These are phyloP conservation scores for Anabacerthia variegaticeps DNA, from an alignment of 2,797 vertebrate genomes.

Conservation along the genomic window DNA sequence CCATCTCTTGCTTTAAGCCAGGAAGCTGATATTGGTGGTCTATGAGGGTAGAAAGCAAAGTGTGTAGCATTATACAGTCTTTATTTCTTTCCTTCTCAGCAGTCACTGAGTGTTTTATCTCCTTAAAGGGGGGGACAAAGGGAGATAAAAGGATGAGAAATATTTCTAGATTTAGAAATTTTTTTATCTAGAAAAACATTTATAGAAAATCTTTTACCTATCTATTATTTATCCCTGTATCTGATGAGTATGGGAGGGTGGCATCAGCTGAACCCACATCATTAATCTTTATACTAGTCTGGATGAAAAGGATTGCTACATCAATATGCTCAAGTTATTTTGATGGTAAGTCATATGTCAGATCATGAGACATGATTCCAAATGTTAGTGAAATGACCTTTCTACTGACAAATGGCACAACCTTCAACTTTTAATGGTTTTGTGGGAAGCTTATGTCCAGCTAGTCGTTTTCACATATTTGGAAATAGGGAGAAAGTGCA, in stretches of 20 bases:
- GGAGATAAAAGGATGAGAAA: background rate
- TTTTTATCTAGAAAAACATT: background rate
- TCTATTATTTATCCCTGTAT: background rate
- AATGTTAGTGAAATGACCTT: conserved; percentile 49
- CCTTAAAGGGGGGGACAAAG: background rate
- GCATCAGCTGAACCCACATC: background rate
- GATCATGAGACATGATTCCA: background rate
- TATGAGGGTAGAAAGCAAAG: background rate
- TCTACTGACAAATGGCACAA: conserved; percentile 28
- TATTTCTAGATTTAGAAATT: background rate
- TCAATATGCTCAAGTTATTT: conserved; percentile 1
- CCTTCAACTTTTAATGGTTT: background rate
- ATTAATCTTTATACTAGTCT: background rate
- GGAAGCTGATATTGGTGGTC: background rate
- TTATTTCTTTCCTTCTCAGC: background rate
- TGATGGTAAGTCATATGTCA: conserved; percentile 18
- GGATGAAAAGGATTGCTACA: background rate
- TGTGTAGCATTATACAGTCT: background rate
- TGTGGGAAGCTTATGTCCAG: background rate
- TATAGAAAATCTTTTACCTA: background rate
- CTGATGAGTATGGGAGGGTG: background rate
- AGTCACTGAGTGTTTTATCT: background rate
- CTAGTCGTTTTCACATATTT: background rate
- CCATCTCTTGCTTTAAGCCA: background rate
- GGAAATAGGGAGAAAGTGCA: background rate